Evolutionary conservation across 2,113 vertebrate genomes (phyloP).

Genomic region (Heterochromis multidens): DNA sequence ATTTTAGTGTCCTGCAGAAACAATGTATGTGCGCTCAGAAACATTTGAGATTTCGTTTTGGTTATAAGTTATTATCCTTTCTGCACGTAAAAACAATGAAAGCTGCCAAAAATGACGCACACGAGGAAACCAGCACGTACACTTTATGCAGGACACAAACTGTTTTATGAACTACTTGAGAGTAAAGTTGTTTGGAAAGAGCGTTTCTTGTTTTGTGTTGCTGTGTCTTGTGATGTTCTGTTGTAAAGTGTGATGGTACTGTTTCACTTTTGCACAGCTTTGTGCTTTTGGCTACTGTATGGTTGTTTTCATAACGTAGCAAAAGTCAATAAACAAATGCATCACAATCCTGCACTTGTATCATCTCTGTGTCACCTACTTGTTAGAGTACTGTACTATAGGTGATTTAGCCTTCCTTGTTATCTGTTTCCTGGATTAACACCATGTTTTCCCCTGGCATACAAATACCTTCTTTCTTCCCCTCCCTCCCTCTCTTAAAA

Average conservation of each 20-base stretch:
- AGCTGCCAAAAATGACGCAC: neutral
- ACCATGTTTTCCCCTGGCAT: neutral
- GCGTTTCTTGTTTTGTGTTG: neutral
- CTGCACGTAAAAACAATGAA: neutral
- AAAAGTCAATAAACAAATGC: slow-evolving; percentile 54
- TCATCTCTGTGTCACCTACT: slow-evolving; percentile 18
- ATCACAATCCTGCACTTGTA: neutral
- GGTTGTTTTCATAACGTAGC: neutral
- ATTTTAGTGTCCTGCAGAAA: slow-evolving; percentile 32
- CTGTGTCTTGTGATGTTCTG: slow-evolving; percentile 1
- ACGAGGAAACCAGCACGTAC: neutral
- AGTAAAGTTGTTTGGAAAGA: neutral
- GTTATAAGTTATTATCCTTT: neutral
- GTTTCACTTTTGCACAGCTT: slow-evolving; percentile 3
- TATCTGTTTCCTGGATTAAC: neutral
- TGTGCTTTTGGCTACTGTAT: slow-evolving; percentile 25
- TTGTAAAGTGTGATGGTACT: neutral
- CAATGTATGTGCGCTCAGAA: neutral
- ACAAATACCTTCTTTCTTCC: neutral
- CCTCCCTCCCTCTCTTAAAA: neutral
- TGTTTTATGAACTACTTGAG: neutral
- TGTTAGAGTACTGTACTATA: neutral
- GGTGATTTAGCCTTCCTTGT: neutral
- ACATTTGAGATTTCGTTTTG: neutral
- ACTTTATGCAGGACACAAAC: slow-evolving; percentile 43